phyloP scores from a whole-genome alignment of 2,113 vertebrate species.

The Rhadina sibilatrix region DNA sequence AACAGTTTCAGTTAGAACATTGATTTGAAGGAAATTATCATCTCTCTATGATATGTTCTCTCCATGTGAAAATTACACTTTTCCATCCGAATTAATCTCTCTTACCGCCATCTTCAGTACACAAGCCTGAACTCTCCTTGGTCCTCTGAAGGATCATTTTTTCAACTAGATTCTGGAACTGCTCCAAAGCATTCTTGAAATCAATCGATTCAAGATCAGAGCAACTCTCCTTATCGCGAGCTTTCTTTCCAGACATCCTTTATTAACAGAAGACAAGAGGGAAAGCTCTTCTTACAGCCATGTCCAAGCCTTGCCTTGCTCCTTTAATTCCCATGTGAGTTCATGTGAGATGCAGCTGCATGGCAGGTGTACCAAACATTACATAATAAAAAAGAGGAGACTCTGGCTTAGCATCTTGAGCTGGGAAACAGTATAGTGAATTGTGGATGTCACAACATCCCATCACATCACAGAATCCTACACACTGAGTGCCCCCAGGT shows the following conservation, averaged over 20 bases:
- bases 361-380: not conserved
- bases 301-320: not conserved
- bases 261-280: not conserved
- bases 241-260: not conserved
- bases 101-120: conserved; percentile 65
- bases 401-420: not conserved
- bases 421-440: not conserved
- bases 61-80: not conserved
- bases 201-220: not conserved
- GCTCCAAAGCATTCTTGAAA: conserved; percentile 59
- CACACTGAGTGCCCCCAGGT: not conserved
- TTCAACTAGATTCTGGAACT: conserved; percentile 64
- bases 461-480: conserved; percentile 33
- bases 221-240: not conserved
- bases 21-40: not conserved
- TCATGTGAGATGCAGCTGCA: not conserved
- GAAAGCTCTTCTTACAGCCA: not conserved
- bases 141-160: conserved; percentile 48
- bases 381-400: not conserved
- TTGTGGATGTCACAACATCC: conserved; percentile 46
- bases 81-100: not conserved
- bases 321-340: not conserved
- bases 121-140: conserved; percentile 55
- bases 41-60: not conserved
- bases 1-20: not conserved